A percentile compares a stretch with the other conserved stretches of the same genome.
Evolutionary conservation across 2,888 invertebrate species (phyloP).

Genomic region (Sphaerophoria rueppellii): DNA sequence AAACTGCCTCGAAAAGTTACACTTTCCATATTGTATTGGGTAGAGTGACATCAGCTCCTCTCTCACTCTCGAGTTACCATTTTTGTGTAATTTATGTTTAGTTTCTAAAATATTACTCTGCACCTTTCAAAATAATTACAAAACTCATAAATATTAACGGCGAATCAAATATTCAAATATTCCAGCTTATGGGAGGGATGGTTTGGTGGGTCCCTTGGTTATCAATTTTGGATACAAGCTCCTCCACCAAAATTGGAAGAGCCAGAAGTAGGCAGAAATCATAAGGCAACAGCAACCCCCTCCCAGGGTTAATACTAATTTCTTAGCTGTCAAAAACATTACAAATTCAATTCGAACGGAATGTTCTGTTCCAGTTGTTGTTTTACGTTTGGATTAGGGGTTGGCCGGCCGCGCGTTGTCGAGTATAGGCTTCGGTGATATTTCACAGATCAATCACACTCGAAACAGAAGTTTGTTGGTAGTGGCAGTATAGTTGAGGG

Average conservation of each 20-base stretch:
- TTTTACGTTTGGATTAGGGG: constrained; percentile 16
- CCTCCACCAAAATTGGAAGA: neutral
- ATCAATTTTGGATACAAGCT: constrained; percentile 56
- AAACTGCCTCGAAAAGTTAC: constrained; percentile 15
- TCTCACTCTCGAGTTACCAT: neutral
- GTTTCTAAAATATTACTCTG: constrained; percentile 49
- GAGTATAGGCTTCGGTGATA: neutral
- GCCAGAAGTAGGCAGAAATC: neutral
- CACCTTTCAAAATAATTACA: constrained; percentile 71
- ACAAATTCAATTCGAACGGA: constrained; percentile 45
- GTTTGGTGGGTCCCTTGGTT: constrained; percentile 13
- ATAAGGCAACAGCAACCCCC: neutral
- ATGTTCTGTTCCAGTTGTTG: constrained; percentile 23
- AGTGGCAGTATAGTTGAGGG: neutral
- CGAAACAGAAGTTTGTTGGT: neutral
- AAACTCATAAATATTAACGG: constrained; percentile 70
- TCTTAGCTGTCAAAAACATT: constrained; percentile 68
- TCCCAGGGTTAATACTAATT: constrained; percentile 52
- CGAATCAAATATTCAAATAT: constrained; percentile 70
- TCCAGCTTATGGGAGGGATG: neutral
- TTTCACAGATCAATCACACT: constrained; percentile 44
- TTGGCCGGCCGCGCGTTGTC: neutral
- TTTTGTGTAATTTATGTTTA: constrained; percentile 50
- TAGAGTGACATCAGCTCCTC: constrained; percentile 29
- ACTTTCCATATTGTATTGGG: constrained; percentile 23